These are phyloP conservation scores for Azorinus chamasolen DNA, from an alignment of 2,888 invertebrate species.

Conservation along the genomic window DNA sequence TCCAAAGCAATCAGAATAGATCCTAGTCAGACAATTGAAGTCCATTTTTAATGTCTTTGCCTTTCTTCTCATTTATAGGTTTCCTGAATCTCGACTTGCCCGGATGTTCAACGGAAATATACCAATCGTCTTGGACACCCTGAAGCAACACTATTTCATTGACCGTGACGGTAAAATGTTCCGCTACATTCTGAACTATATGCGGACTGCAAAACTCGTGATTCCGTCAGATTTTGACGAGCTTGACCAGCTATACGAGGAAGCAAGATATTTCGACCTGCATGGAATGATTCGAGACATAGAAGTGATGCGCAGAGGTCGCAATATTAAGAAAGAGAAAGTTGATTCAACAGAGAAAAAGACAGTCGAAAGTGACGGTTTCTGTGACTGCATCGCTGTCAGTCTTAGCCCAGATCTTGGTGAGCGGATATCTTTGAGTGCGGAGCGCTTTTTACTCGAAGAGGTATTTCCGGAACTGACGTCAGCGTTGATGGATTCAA, in stretches of 20 bases:
- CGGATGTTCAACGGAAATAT: slow-evolving; percentile 98
- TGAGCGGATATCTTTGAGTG: slow-evolving; percentile 93
- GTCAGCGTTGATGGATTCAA: slow-evolving; percentile 92
- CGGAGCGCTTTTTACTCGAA: slow-evolving; percentile 90
- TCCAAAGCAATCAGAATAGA: too few relatives aligned
- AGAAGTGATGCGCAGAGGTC: slow-evolving; percentile 69
- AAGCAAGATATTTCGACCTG: slow-evolving; percentile 96
- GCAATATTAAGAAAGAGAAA: slow-evolving; percentile 69
- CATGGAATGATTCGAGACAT: slow-evolving; percentile 87
- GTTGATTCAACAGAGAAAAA: slow-evolving; percentile 52
- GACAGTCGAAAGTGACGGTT: slow-evolving; percentile 46
- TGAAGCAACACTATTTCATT: slow-evolving; percentile 99
- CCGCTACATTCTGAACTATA: slow-evolving; percentile 98
- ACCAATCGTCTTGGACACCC: slow-evolving; percentile 97
- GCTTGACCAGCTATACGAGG: slow-evolving; percentile 94
- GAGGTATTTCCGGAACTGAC: slow-evolving; percentile 89
- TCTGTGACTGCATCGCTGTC: slow-evolving; percentile 92
- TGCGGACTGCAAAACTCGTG: slow-evolving; percentile 95
- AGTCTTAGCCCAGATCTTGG: slow-evolving; percentile 94
- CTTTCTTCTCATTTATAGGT: slow-evolving; percentile 91
- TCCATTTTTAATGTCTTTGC: too few relatives aligned
- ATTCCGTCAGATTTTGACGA: slow-evolving; percentile 95
- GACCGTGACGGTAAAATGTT: slow-evolving; percentile 99
- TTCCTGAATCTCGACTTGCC: slow-evolving; percentile 96
- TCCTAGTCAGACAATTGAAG: too few relatives aligned